Percentiles rank a stretch among this genome's conserved stretches.
Conservation (phyloP, 1,140 invertebrate genomes). For the Sinella curviseta region DNA sequence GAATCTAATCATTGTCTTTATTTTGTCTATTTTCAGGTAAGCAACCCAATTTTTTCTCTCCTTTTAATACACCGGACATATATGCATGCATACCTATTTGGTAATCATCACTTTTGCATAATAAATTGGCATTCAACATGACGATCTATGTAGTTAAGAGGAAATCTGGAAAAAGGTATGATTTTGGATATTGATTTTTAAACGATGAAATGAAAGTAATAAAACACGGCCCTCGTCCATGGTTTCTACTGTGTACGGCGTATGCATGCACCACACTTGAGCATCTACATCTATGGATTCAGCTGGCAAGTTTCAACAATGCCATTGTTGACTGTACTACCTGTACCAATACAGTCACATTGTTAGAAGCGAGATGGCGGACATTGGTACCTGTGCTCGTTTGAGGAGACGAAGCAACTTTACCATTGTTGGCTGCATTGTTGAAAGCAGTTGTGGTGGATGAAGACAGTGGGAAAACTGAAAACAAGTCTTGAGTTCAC, state of each 20-base stretch:
- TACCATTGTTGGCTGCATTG: not conserved
- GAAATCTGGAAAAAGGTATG: not conserved
- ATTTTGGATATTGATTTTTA: not conserved
- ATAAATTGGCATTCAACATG: not conserved
- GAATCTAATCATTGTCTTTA: not conserved
- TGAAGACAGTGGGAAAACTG: too few species aligned
- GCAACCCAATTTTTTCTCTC: not conserved
- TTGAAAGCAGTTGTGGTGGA: too few species aligned
- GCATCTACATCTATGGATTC: not conserved
- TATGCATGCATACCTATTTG: too few species aligned
- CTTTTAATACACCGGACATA: too few species aligned
- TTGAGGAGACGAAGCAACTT: too few species aligned
- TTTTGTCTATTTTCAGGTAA: slow-evolving; percentile 23
- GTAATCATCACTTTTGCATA: too few species aligned
- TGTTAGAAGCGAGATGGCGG: not conserved
- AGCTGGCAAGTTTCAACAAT: not conserved
- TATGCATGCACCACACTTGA: not conserved
- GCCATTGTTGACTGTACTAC: not conserved
- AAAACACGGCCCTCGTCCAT: too few species aligned
- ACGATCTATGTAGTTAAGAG: too few species aligned
- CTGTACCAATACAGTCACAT: not conserved
- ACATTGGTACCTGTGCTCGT: not conserved
- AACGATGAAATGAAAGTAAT: too few species aligned
- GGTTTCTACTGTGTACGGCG: too few species aligned
- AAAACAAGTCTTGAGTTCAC: too few species aligned